Evolutionary conservation across 2,797 vertebrate species (phyloP), one percentile per base, ranked within the genome.

Genomic region (Lagorchestes hirsutus): DNA sequence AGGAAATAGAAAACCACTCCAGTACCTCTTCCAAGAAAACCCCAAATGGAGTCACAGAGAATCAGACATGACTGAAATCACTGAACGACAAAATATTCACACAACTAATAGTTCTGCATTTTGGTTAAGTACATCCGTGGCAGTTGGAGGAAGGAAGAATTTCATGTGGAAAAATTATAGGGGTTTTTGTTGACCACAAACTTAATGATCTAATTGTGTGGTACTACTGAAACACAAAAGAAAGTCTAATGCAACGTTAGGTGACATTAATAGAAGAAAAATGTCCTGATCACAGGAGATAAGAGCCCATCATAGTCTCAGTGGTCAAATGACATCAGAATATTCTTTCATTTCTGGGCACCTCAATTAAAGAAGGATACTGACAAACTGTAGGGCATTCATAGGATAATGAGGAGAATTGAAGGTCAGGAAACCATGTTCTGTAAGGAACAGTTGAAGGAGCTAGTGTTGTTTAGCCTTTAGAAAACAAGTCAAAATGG

Each of bases 131-230:
- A 92, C 46, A 57, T 93, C 54, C 74, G 93, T 58, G 54, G 91
- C 55, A 55, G 13, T 50, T 5, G 22, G 31, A 22, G 55, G n/a
- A 40, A 3, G 9, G 92, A 94, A 97, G 74, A 31, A 92, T 93
- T 91, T 95, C 50, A 94, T 92, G 90, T 94, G 94, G 93, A 96
- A 95, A 93, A 6, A 31, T 94, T 54, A 46, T 95, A 58, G 29
- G 18, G 90, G n/a, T 94, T 97, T 96, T 93, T 4, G 27, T 91
- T 55, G 92, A 91, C 90, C 93, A 92, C 92, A 95, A 93, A 56
- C 67, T 93, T 94, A 92, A 94, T 90, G 90, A 93, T 59, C 52
- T 40, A 54, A 91, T 40, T 90, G n/a, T 27, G 6, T 90, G 92
- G 62, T 0, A 18, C 92, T 91, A 46, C 46, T 74, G 62, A 91